These are phyloP conservation scores for Catagonus wagneri DNA, from an alignment of 2,113 vertebrate species.

Conservation along the genomic window DNA sequence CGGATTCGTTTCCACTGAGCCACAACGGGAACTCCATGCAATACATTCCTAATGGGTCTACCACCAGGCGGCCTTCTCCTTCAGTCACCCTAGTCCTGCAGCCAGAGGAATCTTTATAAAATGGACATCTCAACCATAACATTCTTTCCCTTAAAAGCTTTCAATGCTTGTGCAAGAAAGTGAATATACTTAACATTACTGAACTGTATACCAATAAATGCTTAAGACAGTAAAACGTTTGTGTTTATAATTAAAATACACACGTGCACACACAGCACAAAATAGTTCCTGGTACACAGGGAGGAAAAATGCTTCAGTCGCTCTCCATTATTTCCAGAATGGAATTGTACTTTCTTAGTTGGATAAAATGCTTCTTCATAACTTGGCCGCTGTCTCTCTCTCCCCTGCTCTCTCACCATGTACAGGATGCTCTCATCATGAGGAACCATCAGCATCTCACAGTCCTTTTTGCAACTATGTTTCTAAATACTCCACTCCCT, in stretches of 20 bases:
- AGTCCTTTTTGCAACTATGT: background rate
- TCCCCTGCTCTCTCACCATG: fast-evolving
- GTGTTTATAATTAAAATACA: background rate
- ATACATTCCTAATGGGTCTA: background rate
- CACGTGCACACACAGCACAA: background rate
- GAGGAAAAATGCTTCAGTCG: background rate
- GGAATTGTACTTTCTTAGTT: background rate
- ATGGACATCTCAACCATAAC: background rate
- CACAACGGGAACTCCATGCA: too few species aligned
- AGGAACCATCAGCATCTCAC: background rate
- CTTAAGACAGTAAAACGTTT: background rate
- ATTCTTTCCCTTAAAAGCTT: background rate
- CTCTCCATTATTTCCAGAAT: background rate
- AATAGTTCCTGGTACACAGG: background rate
- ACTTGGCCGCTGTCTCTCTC: background rate
- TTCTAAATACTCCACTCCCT: background rate
- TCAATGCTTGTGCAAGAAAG: background rate
- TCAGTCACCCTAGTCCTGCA: background rate
- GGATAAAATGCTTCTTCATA: background rate
- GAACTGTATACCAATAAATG: background rate
- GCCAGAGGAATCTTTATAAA: background rate
- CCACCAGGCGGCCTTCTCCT: background rate
- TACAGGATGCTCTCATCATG: background rate
- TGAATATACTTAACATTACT: background rate
- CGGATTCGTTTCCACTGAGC: too few species aligned